Base-by-base conservation (phyloP, 2,797 vertebrate species). In the Falco cherrug region DNA sequence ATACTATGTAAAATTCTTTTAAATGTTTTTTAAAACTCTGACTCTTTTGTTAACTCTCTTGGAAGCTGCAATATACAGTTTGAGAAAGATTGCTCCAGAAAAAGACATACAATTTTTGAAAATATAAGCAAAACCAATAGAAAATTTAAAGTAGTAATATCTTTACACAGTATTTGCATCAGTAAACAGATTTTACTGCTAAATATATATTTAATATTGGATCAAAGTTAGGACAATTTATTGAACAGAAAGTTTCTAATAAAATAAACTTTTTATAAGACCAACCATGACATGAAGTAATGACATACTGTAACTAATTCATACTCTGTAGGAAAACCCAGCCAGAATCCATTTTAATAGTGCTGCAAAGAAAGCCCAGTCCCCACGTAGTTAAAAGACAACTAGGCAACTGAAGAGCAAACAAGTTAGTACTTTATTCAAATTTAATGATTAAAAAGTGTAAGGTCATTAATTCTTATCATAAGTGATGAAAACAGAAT, bases 31-130 rank as follows among this genome's bases (percentile, higher is more conserved):
- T 10, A 51, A 59, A 92, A 80, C 19, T 82, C 77, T 82, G 86
- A 92, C 78, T 8, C 21, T 82, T 91, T 86, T 29, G n/a, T 61
- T 84, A 90, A 63, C 31, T 67, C 84, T 70, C 51, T 70, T 56
- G 59, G 63, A 84, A 92, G 56, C 11, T 70, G 33, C 67, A 87
- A 41, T 45, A 19, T 17, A 60, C 11, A 90, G 84, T 92, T 82
- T 96, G 95, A 96, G 96, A 97, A 97, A 96, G 53, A 93, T 2
- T 94, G 71, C 92, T 93, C 93, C 91, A 84, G 71, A 90, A 85
- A 86, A 51, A 77, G 53, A 79, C 33, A 74, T 12, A 69, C 6
- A 68, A 33, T 71, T 93, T 87, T 85, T 13, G 37, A 84, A 91
- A 84, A 73, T 43, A 75, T 25, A 89, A 74, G n/a, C 26, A 94